phyloP scores from a whole-genome alignment of 2,888 invertebrate genomes.

The Cataglyphis albicans region DNA sequence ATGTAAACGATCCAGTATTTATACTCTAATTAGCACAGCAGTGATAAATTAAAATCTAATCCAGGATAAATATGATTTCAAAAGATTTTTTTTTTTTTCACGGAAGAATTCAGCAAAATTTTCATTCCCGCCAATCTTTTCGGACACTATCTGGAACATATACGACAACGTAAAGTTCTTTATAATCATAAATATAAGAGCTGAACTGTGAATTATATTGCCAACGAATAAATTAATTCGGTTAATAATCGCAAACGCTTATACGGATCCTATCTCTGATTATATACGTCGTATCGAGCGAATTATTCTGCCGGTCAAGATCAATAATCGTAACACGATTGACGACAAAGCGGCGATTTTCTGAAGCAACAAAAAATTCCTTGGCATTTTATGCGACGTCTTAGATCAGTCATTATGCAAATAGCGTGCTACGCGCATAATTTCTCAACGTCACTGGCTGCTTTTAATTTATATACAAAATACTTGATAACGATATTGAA shows the following conservation, averaged over 20 bases:
- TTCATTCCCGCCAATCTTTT: not conserved
- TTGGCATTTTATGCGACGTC: not conserved
- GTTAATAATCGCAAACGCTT: not conserved
- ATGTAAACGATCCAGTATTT: constrained; percentile 14
- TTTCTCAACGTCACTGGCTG: not conserved
- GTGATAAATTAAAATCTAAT: constrained; percentile 27
- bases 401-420: constrained; percentile 26
- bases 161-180: not conserved
- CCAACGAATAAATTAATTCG: not conserved
- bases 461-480: not conserved
- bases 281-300: not conserved
- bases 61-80: constrained; percentile 15
- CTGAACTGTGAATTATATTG: not conserved
- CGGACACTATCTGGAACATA: not conserved
- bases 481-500: not conserved
- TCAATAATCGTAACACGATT: not conserved
- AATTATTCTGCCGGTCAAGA: not conserved
- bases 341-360: not conserved
- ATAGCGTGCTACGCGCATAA: not conserved
- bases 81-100: constrained; percentile 50
- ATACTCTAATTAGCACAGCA: constrained; percentile 41
- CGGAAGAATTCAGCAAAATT: not conserved
- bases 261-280: not conserved
- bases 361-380: not conserved
- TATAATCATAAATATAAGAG: not conserved